Evolutionary conservation across 2,113 vertebrate species (phyloP).

Genomic region (Pelecanoides urinatrix): DNA sequence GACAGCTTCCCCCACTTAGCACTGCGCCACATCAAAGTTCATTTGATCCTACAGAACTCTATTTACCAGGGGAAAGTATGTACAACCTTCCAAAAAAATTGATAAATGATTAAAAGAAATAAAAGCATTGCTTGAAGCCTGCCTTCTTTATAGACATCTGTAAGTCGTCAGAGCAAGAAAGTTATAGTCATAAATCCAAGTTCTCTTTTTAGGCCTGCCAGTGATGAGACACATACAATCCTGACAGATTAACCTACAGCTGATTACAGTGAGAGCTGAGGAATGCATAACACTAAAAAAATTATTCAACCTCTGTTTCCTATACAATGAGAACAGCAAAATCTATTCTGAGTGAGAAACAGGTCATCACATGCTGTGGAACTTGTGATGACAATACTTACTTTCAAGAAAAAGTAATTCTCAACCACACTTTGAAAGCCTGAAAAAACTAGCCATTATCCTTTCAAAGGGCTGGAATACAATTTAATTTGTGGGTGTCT

Average conservation of each 20-base stretch:
- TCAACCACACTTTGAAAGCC: background rate
- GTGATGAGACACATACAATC: background rate
- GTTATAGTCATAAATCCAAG: background rate
- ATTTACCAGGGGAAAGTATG: background rate
- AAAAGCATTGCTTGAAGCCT: background rate
- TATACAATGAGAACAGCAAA: background rate
- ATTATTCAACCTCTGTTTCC: background rate
- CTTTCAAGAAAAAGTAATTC: background rate
- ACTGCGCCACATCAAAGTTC: background rate
- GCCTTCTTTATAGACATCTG: background rate
- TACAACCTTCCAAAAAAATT: background rate
- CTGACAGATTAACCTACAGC: background rate
- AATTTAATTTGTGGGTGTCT: background rate
- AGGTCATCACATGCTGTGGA: background rate
- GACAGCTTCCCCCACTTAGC: background rate
- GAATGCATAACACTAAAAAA: background rate
- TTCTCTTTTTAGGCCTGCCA: background rate
- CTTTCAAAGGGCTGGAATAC: background rate
- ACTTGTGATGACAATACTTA: background rate
- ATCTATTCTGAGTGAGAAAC: background rate
- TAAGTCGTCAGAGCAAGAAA: background rate
- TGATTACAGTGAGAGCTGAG: background rate
- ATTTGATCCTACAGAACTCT: background rate
- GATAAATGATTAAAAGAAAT: background rate
- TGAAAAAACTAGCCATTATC: background rate